Evolutionary conservation across 2,888 invertebrate genomes (phyloP), one percentile per base, ranked within the genome.

Genomic region (Cephus nigrinus): DNA sequence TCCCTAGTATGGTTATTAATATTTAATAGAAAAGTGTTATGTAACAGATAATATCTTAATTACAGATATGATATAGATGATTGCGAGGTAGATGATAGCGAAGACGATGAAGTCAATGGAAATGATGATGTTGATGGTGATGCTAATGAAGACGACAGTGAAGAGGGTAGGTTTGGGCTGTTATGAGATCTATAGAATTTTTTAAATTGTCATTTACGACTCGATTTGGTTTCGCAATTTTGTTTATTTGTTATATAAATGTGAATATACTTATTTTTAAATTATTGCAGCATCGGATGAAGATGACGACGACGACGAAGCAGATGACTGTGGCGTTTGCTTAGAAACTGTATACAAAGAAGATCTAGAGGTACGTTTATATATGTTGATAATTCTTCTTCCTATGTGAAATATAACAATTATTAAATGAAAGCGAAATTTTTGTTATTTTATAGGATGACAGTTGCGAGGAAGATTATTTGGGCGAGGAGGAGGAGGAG

Each of bases 31-130:
- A 12, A 23, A 31, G 30, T 12, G 4, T 76, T 35, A 31, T 40
- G 12, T 55, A 40, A 69, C 75, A 69, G 34, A 32, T 68, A 32
- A 9, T 0, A 0, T 23, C 31, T 23, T 40, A 72, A 35, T 80
- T 77, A 68, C 92, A 94, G 96, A 79, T 94, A 94, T 89, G 96
- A 96, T 89, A 94, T 94, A 82, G 95, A 96, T 73, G 97, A 97
- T 85, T 94, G 95, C 85, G 97, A 97, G 90, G 96, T 94, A 69
- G 96, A 96, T 83, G 96, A 96, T 85, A 96, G 95, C 88, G 96
- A 95, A 76, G 94, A 94, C 80, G 97, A 96, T 82, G 97, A 97
- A 87, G 96, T 94, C 4, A 96, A 96, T 88, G 96, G 96, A 83
- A 96, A 96, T 87, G 96, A 96, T 85, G 96, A 95, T 82, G 95